These are phyloP conservation scores for Osmerus eperlanus DNA, from an alignment of 2,113 vertebrate genomes.

Conservation along the genomic window DNA sequence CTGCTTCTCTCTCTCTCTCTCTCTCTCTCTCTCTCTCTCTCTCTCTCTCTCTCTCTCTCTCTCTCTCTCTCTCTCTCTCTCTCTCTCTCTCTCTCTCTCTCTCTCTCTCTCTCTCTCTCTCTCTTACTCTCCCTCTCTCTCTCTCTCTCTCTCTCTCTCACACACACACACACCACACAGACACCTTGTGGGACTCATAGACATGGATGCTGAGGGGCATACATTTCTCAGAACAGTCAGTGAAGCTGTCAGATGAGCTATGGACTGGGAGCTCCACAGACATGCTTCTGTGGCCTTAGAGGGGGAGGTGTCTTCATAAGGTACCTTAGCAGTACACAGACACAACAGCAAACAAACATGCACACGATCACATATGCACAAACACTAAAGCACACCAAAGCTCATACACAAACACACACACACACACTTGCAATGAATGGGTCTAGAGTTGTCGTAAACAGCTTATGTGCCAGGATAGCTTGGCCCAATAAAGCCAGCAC, in stretches of 20 bases:
- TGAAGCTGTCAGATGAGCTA: constrained; percentile 23
- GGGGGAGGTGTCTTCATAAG: constrained; percentile 32
- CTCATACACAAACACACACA: constrained; percentile 18
- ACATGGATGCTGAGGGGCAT: constrained; percentile 1
- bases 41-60: not conserved
- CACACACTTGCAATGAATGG: constrained; percentile 12
- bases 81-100: no score
- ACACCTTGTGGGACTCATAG: not conserved
- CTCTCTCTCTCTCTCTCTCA: no score
- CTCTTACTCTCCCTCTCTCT: not conserved
- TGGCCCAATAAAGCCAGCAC: constrained; percentile 28
- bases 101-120: no score
- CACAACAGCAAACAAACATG: constrained; percentile 20
- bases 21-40: not conserved
- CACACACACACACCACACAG: constrained; percentile 7
- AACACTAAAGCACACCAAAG: not conserved
- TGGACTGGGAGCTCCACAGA: constrained; percentile 30
- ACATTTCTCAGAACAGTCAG: constrained; percentile 31
- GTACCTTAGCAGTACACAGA: constrained; percentile 4
- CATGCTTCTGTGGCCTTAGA: constrained; percentile 48
- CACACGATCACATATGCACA: not conserved
- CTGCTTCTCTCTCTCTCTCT: no score
- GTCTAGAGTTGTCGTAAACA: constrained; percentile 48
- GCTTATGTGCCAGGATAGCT: constrained; percentile 50
- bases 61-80: no score